phyloP scores from a whole-genome alignment of 2,113 vertebrate species.

The Upupa epops region DNA sequence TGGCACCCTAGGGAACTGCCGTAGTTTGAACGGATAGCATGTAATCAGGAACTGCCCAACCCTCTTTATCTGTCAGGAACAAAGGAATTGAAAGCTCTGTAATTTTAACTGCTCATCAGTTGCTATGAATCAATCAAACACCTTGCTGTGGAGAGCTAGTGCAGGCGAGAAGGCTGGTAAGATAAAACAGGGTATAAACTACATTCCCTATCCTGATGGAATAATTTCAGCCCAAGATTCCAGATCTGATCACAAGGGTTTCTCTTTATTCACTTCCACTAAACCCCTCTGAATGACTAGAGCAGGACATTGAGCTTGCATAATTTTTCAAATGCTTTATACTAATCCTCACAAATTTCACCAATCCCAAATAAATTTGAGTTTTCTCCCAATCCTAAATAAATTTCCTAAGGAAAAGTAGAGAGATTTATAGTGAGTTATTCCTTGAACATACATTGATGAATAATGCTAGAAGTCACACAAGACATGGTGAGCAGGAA shows the following conservation, averaged over 20 bases:
- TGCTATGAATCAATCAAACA: slow-evolving; percentile 23
- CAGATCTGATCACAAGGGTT: background rate
- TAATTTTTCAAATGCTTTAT: background rate
- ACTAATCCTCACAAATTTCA: background rate
- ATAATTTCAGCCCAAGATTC: background rate
- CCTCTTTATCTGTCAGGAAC: slow-evolving; percentile 25
- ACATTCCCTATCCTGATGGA: background rate
- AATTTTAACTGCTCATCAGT: slow-evolving; percentile 25
- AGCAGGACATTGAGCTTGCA: background rate
- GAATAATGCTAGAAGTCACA: background rate
- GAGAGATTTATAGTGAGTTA: background rate
- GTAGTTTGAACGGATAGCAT: slow-evolving; percentile 15
- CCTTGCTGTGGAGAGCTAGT: background rate
- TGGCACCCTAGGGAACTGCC: slow-evolving; percentile 38
- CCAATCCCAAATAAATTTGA: background rate
- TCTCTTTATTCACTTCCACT: background rate
- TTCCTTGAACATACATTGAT: background rate
- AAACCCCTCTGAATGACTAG: background rate
- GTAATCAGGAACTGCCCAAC: slow-evolving; percentile 55
- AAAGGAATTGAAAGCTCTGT: slow-evolving; percentile 43
- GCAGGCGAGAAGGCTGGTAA: background rate
- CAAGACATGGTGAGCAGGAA: background rate
- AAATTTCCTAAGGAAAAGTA: background rate
- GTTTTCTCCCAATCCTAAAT: background rate
- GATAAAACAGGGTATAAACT: slow-evolving; percentile 1